Base-by-base conservation (phyloP, 2,113 vertebrate species). In the Falcunculus frontatus region DNA sequence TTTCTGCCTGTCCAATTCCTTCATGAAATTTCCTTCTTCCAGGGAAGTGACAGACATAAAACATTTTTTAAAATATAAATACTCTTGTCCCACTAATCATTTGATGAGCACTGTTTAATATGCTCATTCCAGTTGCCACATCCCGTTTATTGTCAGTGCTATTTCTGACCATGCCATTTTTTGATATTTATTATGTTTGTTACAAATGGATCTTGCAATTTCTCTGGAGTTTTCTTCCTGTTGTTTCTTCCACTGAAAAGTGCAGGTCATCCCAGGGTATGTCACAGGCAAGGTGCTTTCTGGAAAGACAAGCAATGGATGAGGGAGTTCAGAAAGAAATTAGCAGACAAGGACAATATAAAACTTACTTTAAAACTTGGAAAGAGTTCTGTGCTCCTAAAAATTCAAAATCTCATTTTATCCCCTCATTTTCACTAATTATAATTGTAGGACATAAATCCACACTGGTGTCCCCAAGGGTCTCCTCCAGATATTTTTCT, bases 361-460 rank as follows among this genome's bases (percentile, higher is more conserved):
- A 62, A 80, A 83, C 42, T 82, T 85, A 32, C 17, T 68, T 76
- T 52, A 76, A 90, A 89, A 73, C 50, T 83, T 80, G 33, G 27
- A 95, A 94, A 86, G 50, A 77, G 37, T 76, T 95, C 41, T 79
- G 26, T 86, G 30, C 52, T 93, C 26, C 70, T 59, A 68, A 94
- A 96, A 93, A 74, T 47, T 63, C n/a, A 60, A 93, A 96, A 90
- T 81, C 68, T 88, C 39, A 60, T 90, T 96, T 95, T 93, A 90
- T 88, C 64, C 53, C 32, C n/a, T 86, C 16, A 6, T 93, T 93
- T 94, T 94, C 56, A 49, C 67, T 90, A 90, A 93, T 94, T 94
- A 84, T 90, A 94, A 93, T 72, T 90, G 25, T 60, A 91, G 60
- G 85, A 60, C 79, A 81, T 84, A 95, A 96, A 96, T 94, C 90